Base-by-base conservation (phyloP, 2,888 invertebrate genomes). In the Salpingus planirostris region DNA sequence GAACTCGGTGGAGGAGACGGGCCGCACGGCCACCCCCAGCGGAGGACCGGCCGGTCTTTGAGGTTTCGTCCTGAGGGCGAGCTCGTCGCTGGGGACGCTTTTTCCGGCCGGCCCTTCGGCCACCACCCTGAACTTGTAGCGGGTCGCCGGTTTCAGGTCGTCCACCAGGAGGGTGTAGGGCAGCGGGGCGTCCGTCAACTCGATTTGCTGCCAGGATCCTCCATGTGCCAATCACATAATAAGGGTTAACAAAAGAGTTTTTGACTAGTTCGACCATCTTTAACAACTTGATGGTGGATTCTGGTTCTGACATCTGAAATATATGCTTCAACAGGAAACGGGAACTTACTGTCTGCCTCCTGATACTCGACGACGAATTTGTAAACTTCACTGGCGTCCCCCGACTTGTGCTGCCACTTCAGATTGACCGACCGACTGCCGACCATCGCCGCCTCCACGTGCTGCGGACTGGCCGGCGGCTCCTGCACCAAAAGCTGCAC, bases 401-500 rank as follows among this genome's bases (percentile, higher is more conserved):
- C 71, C 27, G 69, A 70, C 55, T 71, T 74, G 43, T 76, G 78
- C 45, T 78, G 76, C 86, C 86, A 87, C 49, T 80, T 78, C n/a
- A 87, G 63, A 50, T 78, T 78, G 8, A 82, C 77, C 7, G 78
- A 76, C 24, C 82, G 70, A 55, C 85, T 84, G 27, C 76, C 76
- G 2, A 79, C 71, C 69, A 78, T 76, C 5, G 77, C 73, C 8
- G 82, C 73, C 58, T 79, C 77, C 27, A 84, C 54, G 33, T 76
- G 73, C 29, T 70, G 71, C 6, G 85, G 81, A 29, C 79, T 72
- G 46, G 78, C 74, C 3, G 86, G 81, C 2, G 80, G 80, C 57
- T 86, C 86, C 65, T 80, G 80, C 1, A 85, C 82, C 42, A 77
- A 70, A 21, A 85, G 64, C 48, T 80, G 78, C 13, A 83, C 78